phyloP scores from a whole-genome alignment of 1,140 invertebrate genomes.

The Cotesia chilonis region DNA sequence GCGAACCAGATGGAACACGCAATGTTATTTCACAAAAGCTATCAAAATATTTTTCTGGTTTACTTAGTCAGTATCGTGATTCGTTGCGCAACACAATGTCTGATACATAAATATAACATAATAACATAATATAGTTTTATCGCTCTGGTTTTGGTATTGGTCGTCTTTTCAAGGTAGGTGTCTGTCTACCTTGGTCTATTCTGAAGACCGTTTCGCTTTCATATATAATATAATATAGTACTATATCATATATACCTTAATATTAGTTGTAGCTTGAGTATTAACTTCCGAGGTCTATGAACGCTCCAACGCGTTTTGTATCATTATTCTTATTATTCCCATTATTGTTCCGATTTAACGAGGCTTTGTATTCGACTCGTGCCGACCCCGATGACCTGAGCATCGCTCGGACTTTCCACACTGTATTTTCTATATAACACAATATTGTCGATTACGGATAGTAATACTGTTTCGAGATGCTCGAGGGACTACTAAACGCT shows the following conservation, averaged over 20 bases:
- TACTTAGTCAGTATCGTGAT: no score
- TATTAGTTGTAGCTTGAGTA: background rate
- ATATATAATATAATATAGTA: no score
- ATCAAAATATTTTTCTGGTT: background rate
- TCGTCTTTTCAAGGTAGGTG: background rate
- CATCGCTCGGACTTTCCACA: slow-evolving; percentile 37
- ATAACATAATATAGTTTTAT: background rate
- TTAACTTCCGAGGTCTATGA: background rate
- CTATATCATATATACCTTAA: no score
- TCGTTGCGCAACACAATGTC: no score
- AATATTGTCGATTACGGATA: background rate
- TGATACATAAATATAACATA: no score
- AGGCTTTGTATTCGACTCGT: slow-evolving; percentile 46
- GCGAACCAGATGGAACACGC: slow-evolving; percentile 21
- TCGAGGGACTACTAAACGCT: background rate
- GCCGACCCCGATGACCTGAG: slow-evolving; percentile 39
- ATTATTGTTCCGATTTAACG: slow-evolving; percentile 45
- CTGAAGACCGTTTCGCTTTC: no score
- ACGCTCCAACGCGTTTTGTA: slow-evolving; percentile 9
- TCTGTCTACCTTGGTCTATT: background rate
- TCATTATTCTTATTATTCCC: slow-evolving; percentile 41
- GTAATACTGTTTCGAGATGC: slow-evolving; percentile 28
- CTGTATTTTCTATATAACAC: slow-evolving; percentile 31
- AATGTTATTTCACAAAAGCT: slow-evolving; percentile 34
- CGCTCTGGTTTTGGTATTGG: background rate